phyloP scores from a whole-genome alignment of 2,797 vertebrate species.

The Manis javanica region DNA sequence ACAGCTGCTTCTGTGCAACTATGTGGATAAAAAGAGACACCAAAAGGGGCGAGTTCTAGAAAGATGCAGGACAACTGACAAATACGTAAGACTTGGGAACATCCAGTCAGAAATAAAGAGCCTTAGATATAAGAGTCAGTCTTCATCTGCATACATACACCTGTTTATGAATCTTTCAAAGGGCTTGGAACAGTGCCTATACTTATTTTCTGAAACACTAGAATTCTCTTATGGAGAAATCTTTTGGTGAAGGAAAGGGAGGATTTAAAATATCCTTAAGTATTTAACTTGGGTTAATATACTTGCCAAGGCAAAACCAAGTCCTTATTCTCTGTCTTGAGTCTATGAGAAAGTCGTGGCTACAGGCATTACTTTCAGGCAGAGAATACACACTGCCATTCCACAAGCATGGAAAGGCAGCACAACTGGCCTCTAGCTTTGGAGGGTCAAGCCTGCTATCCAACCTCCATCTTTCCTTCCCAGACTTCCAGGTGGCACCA shows the following conservation, averaged over 20 bases:
- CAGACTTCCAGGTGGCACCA: background rate
- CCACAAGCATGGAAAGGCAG: background rate
- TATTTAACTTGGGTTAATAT: conserved; percentile 17
- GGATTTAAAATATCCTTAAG: background rate
- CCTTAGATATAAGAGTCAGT: background rate
- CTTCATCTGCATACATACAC: background rate
- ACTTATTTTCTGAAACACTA: conserved; percentile 50
- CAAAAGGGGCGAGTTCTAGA: background rate
- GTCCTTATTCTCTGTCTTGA: background rate
- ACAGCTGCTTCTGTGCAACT: background rate
- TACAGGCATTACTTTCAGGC: background rate
- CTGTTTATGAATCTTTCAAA: conserved; percentile 28
- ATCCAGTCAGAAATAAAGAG: background rate
- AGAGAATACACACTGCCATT: background rate
- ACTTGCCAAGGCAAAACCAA: conserved; percentile 9
- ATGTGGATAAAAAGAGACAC: background rate
- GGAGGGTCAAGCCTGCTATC: background rate
- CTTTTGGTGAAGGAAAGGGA: conserved; percentile 1
- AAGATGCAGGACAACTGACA: background rate
- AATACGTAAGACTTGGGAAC: background rate
- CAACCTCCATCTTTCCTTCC: background rate
- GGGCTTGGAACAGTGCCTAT: background rate
- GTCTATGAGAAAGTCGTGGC: background rate
- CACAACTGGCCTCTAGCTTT: background rate
- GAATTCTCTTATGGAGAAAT: conserved; percentile 40